Conservation (phyloP, 92 coral and sea anemone species). For the Galaxea fascicularis region DNA sequence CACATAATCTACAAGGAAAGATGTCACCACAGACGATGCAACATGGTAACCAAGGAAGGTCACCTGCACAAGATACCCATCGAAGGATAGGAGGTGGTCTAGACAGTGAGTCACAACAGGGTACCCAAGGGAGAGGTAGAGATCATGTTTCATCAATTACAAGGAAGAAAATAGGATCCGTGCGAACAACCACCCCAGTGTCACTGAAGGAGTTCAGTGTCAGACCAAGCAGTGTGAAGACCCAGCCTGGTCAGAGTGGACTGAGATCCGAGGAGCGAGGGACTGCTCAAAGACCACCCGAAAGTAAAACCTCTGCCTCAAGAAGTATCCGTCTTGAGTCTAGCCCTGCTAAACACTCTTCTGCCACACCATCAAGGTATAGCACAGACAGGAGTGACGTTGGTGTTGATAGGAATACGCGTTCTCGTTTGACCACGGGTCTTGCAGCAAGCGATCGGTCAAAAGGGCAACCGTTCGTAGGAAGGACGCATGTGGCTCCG, state of each 20-base stretch:
- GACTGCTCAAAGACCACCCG: constrained; percentile 30
- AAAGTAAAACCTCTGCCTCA: constrained; percentile 8
- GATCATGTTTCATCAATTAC: constrained; percentile 6
- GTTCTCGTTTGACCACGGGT: constrained; percentile 7
- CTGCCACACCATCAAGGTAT: constrained; percentile 19
- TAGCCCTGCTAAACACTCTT: constrained; percentile 40
- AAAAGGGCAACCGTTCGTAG: constrained; percentile 9
- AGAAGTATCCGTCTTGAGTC: constrained; percentile 53
- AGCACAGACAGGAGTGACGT: constrained; percentile 1
- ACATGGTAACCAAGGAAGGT: not conserved
- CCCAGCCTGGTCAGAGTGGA: not conserved
- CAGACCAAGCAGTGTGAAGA: constrained; percentile 24
- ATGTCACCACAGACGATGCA: not conserved
- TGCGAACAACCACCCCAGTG: constrained; percentile 85
- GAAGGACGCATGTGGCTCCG: constrained; percentile 52
- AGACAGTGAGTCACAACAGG: not conserved
- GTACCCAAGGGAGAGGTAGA: constrained; percentile 9
- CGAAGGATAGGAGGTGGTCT: not conserved
- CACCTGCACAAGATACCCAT: not conserved
- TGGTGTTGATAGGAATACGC: constrained; percentile 22
- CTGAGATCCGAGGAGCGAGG: constrained; percentile 2
- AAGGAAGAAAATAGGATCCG: constrained; percentile 51
- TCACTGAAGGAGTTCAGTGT: constrained; percentile 74
- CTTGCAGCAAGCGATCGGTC: constrained; percentile 9
- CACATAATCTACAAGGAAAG: not conserved